Evolutionary conservation across 1,140 invertebrate genomes (phyloP).

Genomic region (Bombus consobrinus): DNA sequence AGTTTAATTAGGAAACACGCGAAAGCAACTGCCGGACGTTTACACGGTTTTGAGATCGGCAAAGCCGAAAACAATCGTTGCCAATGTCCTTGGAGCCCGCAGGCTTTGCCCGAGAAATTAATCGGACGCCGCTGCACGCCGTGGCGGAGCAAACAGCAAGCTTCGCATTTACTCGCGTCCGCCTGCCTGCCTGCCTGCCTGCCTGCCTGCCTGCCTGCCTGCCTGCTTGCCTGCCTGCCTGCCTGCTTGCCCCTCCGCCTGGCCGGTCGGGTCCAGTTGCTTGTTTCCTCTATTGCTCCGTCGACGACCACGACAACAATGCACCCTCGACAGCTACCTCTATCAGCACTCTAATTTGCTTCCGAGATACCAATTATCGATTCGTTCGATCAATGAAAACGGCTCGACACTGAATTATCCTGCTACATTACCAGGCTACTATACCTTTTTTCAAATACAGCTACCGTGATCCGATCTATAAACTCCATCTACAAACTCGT

Average conservation of each 20-base stretch:
- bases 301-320: slow-evolving; percentile 54
- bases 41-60: slow-evolving; percentile 60
- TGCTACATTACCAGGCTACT: not conserved
- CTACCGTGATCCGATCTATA: too few relatives aligned
- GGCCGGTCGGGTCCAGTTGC: slow-evolving; percentile 22
- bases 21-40: slow-evolving; percentile 37
- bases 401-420: slow-evolving; percentile 9
- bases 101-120: slow-evolving; percentile 68
- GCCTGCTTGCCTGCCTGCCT: not conserved
- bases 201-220: not conserved
- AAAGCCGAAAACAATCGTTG: slow-evolving; percentile 69
- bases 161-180: slow-evolving; percentile 61
- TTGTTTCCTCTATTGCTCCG: slow-evolving; percentile 29
- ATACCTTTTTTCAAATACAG: not conserved
- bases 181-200: slow-evolving; percentile 10
- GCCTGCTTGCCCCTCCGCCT: too few relatives aligned
- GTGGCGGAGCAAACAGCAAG: slow-evolving; percentile 56
- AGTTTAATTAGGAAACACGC: slow-evolving; percentile 50
- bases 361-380: slow-evolving; percentile 45
- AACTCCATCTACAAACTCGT: too few relatives aligned
- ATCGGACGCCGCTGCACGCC: slow-evolving; percentile 60
- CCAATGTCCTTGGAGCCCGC: slow-evolving; percentile 67
- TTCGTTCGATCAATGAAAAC: slow-evolving; percentile 18
- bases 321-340: slow-evolving; percentile 29
- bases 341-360: slow-evolving; percentile 56